Conservation (phyloP, 2,888 invertebrate species). For the Iphiclides podalirius region DNA sequence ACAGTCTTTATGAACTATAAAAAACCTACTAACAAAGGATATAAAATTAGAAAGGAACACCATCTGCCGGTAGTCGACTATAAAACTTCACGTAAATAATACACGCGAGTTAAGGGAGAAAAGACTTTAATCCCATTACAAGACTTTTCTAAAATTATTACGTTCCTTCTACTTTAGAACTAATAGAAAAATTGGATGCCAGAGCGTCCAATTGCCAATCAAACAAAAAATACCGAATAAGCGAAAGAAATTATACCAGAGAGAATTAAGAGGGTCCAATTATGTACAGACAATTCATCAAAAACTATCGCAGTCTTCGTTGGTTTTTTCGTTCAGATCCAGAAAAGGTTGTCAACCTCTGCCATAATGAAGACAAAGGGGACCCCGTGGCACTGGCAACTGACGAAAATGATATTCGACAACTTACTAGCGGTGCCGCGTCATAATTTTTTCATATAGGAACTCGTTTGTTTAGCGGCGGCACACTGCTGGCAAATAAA, state of each 20-base stretch:
- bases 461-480: conserved; percentile 12
- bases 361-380: conserved; percentile 63
- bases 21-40: neutral
- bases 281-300: too few species aligned
- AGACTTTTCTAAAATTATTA: too few species aligned
- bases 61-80: neutral
- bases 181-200: too few species aligned
- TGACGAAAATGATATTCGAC: conserved; percentile 56
- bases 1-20: conserved; percentile 1
- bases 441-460: conserved; percentile 43
- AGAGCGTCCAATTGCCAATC: too few species aligned
- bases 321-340: too few species aligned
- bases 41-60: neutral
- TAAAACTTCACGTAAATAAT: conserved; percentile 3
- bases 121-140: neutral
- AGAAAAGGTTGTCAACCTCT: conserved; percentile 21
- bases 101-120: neutral
- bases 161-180: too few species aligned
- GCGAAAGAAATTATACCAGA: too few species aligned
- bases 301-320: too few species aligned
- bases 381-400: conserved; percentile 37
- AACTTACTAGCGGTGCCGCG: conserved; percentile 26
- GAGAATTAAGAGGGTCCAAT: too few species aligned
- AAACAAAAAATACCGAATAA: too few species aligned
- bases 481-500: neutral